Evolutionary conservation across 2,888 invertebrate species (phyloP), one percentile per base, ranked within the genome.

Genomic region (Polymixis flavicincta): DNA sequence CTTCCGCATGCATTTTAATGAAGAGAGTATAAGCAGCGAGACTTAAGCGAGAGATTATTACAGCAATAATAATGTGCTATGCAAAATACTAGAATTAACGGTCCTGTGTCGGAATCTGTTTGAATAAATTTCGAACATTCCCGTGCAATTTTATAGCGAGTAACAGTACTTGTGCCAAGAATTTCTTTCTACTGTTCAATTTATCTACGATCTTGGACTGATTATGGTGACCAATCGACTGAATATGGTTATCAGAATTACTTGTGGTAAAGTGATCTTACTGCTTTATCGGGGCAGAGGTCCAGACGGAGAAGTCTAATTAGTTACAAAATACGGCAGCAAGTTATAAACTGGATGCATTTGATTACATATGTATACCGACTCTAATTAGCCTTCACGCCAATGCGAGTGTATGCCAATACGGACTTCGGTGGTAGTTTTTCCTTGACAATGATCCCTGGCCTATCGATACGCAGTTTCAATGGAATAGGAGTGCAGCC

Each of bases 1-100:
- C 65, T 57, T 69, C 61, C 57, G n/a, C 72, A 77, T 86, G 75
- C 84, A 84, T 75, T 82, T 71, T 72, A 82, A 85, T 84, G 72
- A 82, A 74, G 71, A 67, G 55, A 64, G 48, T 63, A 25, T 17
- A 45, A n/a, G 48, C 32, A 45, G 55, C 54, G 22, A 55, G 60
- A 57, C 25, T 59, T 71, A 67, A 85, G 69, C 60, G 68, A 59
- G 60, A 80, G 63, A 78, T 84, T 73, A 78, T 78, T 71, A 68
- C 78, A 7, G 42, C 54, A 72, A 63, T 78, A 71, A 55, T 83
- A 74, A 77, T 76, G 76, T 72, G 59, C 59, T 72, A 80, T 80
- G 82, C 72, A 64, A 83, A 82, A 55, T 76, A 75, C 75, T n/a
- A 25, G 59, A 64, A 80, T 80, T 70, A 73, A 82, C 80, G 63